Conservation (phyloP, 2,113 vertebrate species). For the Zosterops japonicus region DNA sequence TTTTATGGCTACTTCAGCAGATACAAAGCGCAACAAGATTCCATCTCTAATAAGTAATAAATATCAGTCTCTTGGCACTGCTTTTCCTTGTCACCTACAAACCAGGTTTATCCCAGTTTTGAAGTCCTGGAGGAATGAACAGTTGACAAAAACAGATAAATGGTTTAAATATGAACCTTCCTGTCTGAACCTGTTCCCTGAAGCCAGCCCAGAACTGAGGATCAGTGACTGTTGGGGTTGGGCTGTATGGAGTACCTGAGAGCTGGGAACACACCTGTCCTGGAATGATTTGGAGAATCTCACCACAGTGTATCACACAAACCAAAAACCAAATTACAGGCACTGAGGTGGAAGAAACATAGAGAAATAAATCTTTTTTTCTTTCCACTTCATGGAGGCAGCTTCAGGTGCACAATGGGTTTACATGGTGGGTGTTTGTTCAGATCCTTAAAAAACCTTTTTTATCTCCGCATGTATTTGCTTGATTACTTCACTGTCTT, state of each 20-base stretch:
- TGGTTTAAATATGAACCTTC: neutral
- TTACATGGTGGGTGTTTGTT: neutral
- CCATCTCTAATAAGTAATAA: neutral
- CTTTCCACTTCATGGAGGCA: neutral
- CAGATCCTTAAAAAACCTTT: neutral
- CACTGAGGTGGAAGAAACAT: neutral
- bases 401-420: neutral
- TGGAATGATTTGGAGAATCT: neutral
- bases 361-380: neutral
- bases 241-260: neutral
- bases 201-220: neutral
- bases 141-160: neutral
- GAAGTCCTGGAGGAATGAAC: neutral
- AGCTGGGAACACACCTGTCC: neutral
- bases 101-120: neutral
- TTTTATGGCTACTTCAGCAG: neutral
- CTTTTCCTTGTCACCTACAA: neutral
- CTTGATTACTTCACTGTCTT: conserved; percentile 22
- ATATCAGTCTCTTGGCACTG: neutral
- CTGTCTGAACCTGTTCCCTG: neutral
- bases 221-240: neutral
- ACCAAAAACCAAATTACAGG: neutral
- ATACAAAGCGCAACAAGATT: neutral
- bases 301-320: neutral
- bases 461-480: neutral